Base-by-base conservation (phyloP, 2,113 vertebrate species). In the Sinocyclocheilus rhinocerous region DNA sequence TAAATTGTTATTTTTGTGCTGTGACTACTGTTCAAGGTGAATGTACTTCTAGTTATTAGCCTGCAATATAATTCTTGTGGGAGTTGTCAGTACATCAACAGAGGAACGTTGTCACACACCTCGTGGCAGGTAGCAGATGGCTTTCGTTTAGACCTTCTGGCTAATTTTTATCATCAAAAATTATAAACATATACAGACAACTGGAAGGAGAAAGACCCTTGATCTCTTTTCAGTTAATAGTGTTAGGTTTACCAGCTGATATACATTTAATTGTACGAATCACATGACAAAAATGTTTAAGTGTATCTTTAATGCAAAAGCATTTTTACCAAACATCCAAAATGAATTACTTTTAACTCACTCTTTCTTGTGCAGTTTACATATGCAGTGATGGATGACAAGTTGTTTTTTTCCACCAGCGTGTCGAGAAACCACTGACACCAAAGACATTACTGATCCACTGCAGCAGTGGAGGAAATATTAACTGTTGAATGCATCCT, bases 361-460 rank as follows among this genome's bases (percentile, higher is more conserved):
- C 70, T 42, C 72, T 45, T 42, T 75, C 36, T 39, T 48, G 20
- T 48, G 42, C 15, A 24, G 72, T 48, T 78, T 42, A 61, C 77
- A 61, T 16, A 39, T 61, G 55, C 6, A 24, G 11, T 11, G 59
- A 65, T 81, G 36, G 22, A 65, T 81, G 57, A 15, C 36, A 42
- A 50, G 16, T 15, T 24, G 33, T 24, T 16, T 80, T 36, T 18
- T 55, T 20, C 20, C 36, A 10, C 33, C 36, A 29, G 36, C 3
- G 6, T 45, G 12, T 45, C 8, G 20, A 63, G 57, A 63, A 15
- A 15, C 76, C 18, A 59, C 36, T 61, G 36, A 63, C 33, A 22
- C 57, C 57, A 81, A 36, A 81, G 7, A 86, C 36, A 79, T 70
- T 59, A 26, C 13, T 42, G 57, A 80, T 63, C 36, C 13, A 63